These are phyloP conservation scores for Apodemia zela DNA, from an alignment of 2,888 invertebrate genomes.

Conservation along the genomic window DNA sequence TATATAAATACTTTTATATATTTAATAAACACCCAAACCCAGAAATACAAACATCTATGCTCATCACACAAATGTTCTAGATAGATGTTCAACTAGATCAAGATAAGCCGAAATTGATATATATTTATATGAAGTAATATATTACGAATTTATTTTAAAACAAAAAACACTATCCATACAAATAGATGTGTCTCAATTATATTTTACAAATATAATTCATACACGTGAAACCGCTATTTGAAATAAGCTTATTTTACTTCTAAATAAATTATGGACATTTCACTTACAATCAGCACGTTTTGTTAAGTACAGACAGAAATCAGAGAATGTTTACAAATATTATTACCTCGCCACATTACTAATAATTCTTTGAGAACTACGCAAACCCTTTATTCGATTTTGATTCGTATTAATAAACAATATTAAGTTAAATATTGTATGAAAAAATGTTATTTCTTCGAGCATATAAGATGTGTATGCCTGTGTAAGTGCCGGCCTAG, in stretches of 20 bases:
- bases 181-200: background rate
- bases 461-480: constrained; percentile 22
- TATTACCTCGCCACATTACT: constrained; percentile 22
- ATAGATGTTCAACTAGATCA: too few species aligned
- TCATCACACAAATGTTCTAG: too few species aligned
- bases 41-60: too few species aligned
- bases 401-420: constrained; percentile 26
- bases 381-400: constrained; percentile 23
- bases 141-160: too few species aligned
- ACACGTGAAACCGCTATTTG: background rate
- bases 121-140: too few species aligned
- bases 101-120: too few species aligned
- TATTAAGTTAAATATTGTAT: constrained; percentile 27
- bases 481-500: constrained; percentile 25
- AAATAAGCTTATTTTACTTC: constrained; percentile 3
- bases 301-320: constrained; percentile 32
- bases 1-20: too few species aligned
- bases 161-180: too few species aligned
- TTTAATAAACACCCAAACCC: too few species aligned
- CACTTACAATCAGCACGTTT: constrained; percentile 37
- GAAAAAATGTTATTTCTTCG: constrained; percentile 22
- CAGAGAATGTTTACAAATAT: constrained; percentile 32
- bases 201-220: background rate
- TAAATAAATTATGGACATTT: constrained; percentile 35
- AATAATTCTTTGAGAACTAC: background rate